Conservation (phyloP, 2,888 invertebrate genomes). For the Drosophila bunnanda region DNA sequence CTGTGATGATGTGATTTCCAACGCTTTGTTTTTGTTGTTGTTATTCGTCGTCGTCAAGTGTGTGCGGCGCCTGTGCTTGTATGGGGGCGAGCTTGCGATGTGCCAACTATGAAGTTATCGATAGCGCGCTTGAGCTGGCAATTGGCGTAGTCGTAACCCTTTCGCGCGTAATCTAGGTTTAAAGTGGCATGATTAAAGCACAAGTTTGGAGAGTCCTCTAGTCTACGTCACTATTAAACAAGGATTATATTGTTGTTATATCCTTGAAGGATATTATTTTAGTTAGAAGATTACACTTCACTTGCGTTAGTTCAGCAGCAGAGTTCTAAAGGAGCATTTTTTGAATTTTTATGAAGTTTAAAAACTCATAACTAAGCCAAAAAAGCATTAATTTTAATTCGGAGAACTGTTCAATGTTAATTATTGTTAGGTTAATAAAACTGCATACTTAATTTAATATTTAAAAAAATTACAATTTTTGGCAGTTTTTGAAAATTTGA, state of each 20-base stretch:
- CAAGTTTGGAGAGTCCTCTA: neutral
- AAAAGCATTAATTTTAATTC: no score
- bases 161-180: neutral
- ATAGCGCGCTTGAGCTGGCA: constrained; percentile 65
- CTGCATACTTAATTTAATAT: no score
- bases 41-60: constrained; percentile 43
- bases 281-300: no score
- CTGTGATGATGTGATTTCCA: constrained; percentile 64
- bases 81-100: constrained; percentile 51
- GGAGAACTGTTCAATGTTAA: no score
- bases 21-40: constrained; percentile 56
- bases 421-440: no score
- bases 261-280: neutral
- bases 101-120: constrained; percentile 53
- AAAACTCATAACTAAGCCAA: no score
- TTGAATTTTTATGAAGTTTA: no score
- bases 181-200: neutral
- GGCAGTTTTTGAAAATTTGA: no score
- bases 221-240: neutral
- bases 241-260: neutral
- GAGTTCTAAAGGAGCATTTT: no score
- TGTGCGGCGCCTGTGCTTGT: constrained; percentile 29
- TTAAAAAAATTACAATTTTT: no score
- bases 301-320: no score
- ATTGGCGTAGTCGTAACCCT: constrained; percentile 47